Conservation (phyloP, 2,888 invertebrate genomes). For the Therioaphis trifolii region DNA sequence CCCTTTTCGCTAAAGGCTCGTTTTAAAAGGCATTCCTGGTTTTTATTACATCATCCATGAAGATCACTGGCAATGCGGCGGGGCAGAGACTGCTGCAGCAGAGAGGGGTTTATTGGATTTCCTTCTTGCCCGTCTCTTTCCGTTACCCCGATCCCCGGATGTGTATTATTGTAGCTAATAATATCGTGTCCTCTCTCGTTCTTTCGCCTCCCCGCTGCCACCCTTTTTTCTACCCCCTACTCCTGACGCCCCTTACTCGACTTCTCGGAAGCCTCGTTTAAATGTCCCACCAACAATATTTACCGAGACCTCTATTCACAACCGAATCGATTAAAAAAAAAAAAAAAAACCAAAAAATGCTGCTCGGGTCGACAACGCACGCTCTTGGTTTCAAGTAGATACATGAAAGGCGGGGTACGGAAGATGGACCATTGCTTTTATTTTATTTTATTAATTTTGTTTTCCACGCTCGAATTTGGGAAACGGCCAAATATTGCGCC, state of each 20-base stretch:
- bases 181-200: conserved; percentile 44
- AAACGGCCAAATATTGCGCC: not conserved
- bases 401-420: not conserved
- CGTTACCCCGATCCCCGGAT: conserved; percentile 38
- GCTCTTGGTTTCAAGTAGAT: not conserved
- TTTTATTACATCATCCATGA: conserved; percentile 61
- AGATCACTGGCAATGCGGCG: conserved; percentile 17
- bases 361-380: conserved; percentile 5
- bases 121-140: conserved; percentile 26
- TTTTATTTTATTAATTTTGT: conserved; percentile 24
- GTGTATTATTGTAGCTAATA: conserved; percentile 63
- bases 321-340: conserved; percentile 40
- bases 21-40: conserved; percentile 63
- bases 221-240: not conserved
- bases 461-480: not conserved
- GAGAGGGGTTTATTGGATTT: conserved; percentile 59
- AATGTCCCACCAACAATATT: conserved; percentile 49
- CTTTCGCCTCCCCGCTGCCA: not conserved
- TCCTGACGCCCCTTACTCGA: not conserved
- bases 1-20: conserved; percentile 59
- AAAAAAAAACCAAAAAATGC: conserved; percentile 27
- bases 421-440: not conserved
- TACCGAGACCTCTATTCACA: conserved; percentile 47
- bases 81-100: not conserved
- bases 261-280: conserved; percentile 40